A percentile compares a stretch with the other conserved stretches of the same genome.
phyloP scores from a whole-genome alignment of 2,113 vertebrate species.

The Pseudorhombus dupliciocellatus region DNA sequence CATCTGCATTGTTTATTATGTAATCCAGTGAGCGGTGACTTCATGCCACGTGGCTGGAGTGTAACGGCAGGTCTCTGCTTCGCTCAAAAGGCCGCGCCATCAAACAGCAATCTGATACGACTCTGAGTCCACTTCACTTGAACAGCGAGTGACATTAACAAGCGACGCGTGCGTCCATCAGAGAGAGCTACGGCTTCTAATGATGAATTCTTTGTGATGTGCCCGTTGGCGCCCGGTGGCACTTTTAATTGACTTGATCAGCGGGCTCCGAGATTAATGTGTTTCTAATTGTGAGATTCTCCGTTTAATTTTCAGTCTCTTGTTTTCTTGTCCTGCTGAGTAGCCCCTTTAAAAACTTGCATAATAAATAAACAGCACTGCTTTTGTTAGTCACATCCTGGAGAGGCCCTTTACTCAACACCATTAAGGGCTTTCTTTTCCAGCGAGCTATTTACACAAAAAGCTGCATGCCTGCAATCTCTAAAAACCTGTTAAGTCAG shows the following conservation, averaged over 20 bases:
- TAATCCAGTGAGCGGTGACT: neutral
- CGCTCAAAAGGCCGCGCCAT: neutral
- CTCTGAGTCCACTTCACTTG: neutral
- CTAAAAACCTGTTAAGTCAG: slow-evolving; percentile 33
- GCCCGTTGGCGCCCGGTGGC: slow-evolving; percentile 31
- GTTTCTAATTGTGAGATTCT: slow-evolving; percentile 22
- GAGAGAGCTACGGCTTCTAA: slow-evolving; percentile 21
- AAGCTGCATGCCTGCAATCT: slow-evolving; percentile 11
- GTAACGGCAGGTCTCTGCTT: neutral
- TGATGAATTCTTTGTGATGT: slow-evolving; percentile 19
- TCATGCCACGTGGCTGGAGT: neutral
- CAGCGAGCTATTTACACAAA: slow-evolving; percentile 23
- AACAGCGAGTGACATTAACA: slow-evolving; percentile 1
- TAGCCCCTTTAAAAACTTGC: slow-evolving; percentile 17
- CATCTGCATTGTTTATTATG: neutral
- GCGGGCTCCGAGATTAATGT: slow-evolving; percentile 39
- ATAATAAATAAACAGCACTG: slow-evolving; percentile 19
- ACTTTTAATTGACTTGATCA: slow-evolving; percentile 49
- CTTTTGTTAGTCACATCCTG: slow-evolving; percentile 34
- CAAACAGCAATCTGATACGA: neutral
- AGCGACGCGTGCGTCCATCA: neutral
- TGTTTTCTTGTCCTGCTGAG: neutral
- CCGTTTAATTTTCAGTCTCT: slow-evolving; percentile 13
- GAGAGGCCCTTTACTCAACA: slow-evolving; percentile 23
- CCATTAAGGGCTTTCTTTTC: slow-evolving; percentile 14